phyloP scores from a whole-genome alignment of 2,888 invertebrate species.

The Eupithecia tripunctaria region DNA sequence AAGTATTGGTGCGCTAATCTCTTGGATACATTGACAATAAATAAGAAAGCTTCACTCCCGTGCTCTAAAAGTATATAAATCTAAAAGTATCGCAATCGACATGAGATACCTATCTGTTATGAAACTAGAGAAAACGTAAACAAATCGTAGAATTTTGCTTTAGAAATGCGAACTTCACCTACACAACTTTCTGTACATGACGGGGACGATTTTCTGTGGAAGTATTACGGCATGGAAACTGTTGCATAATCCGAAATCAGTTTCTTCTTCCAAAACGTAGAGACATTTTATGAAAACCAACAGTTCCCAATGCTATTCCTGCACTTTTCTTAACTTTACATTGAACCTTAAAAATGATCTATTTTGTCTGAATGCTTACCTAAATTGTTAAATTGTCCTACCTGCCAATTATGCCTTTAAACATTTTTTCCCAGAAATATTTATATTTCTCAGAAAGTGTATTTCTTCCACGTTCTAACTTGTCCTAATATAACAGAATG shows the following conservation, averaged over 20 bases:
- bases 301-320: neutral
- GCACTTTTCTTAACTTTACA: neutral
- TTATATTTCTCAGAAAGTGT: conserved; percentile 28
- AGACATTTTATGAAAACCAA: neutral
- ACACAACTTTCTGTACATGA: conserved; percentile 28
- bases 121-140: conserved; percentile 30
- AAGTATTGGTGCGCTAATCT: neutral
- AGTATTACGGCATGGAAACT: conserved; percentile 20
- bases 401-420: conserved; percentile 5
- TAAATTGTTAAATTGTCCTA: neutral
- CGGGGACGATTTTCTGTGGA: conserved; percentile 23
- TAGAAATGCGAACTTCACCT: conserved; percentile 24
- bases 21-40: neutral
- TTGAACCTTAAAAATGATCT: neutral
- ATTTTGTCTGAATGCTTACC: neutral
- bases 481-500: conserved; percentile 56
- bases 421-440: neutral
- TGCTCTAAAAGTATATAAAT: too few species aligned
- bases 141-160: conserved; percentile 22
- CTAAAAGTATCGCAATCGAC: neutral
- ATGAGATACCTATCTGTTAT: conserved; percentile 13
- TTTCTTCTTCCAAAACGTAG: neutral
- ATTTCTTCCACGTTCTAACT: conserved; percentile 43
- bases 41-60: neutral
- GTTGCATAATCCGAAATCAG: conserved; percentile 18